Evolutionary conservation across 2,797 vertebrate genomes (phyloP).

Genomic region (Cyclopterus lumpus): DNA sequence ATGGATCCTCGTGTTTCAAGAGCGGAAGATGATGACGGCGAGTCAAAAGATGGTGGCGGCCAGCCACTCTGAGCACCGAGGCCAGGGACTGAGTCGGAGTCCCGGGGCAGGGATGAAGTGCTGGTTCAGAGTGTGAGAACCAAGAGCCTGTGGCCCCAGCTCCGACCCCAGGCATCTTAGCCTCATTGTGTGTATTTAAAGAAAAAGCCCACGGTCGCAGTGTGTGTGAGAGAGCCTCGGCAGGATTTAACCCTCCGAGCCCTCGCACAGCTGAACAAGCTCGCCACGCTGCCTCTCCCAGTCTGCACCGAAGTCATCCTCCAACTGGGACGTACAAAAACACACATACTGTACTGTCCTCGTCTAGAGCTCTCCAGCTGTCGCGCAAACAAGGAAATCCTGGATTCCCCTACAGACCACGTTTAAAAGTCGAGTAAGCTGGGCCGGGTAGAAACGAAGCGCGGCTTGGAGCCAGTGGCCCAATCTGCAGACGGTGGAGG

Average conservation of each 20-base stretch:
- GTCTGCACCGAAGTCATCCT: constrained; percentile 67
- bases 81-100: constrained; percentile 52
- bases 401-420: constrained; percentile 24
- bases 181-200: constrained; percentile 68
- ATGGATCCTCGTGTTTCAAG: constrained; percentile 73
- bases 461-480: not conserved
- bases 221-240: constrained; percentile 65
- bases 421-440: constrained; percentile 32
- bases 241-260: constrained; percentile 81
- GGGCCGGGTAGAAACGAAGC: constrained; percentile 1
- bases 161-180: constrained; percentile 68
- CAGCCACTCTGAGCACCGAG: constrained; percentile 65
- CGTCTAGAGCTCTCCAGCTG: constrained; percentile 71
- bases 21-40: constrained; percentile 37
- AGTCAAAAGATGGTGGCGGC: constrained; percentile 39
- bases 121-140: constrained; percentile 78
- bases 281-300: constrained; percentile 69
- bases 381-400: constrained; percentile 59
- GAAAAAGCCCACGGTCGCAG: constrained; percentile 52
- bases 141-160: constrained; percentile 63
- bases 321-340: constrained; percentile 77
- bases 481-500: not conserved
- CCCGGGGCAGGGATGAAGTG: constrained; percentile 51
- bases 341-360: constrained; percentile 67
- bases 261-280: constrained; percentile 84